phyloP scores from a whole-genome alignment of 2,797 vertebrate species.

The Chelmon rostratus region DNA sequence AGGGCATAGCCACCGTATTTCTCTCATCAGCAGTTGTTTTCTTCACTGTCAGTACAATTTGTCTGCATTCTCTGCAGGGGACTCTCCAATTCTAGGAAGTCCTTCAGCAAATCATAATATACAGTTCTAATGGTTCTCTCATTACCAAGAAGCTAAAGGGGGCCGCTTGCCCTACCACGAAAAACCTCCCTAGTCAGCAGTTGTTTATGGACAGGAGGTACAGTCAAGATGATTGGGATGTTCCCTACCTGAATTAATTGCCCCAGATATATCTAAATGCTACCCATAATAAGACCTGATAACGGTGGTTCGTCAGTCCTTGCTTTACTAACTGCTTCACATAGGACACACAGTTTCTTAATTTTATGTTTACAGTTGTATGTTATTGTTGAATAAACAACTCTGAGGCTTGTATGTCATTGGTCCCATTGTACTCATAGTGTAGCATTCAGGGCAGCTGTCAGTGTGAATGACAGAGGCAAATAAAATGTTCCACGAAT shows the following conservation, averaged over 20 bases:
- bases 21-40: neutral
- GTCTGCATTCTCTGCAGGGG: constrained; percentile 1
- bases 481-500: neutral
- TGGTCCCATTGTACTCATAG: neutral
- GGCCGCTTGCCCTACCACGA: neutral
- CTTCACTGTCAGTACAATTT: constrained; percentile 2
- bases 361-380: neutral
- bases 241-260: constrained; percentile 7
- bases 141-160: constrained; percentile 7
- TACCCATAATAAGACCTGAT: neutral
- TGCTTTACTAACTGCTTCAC: neutral
- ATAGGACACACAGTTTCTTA: neutral
- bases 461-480: neutral
- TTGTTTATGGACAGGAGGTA: neutral
- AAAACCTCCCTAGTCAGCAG: neutral
- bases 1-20: constrained; percentile 2
- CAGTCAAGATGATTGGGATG: neutral
- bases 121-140: constrained; percentile 8
- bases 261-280: neutral
- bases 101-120: constrained; percentile 2
- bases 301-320: neutral
- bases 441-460: neutral
- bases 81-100: neutral
- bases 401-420: neutral
- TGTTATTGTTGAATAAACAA: neutral